Percentiles rank a stretch among this genome's conserved stretches.
phyloP scores from a whole-genome alignment of 2,888 invertebrate genomes.

The Exocentrus adspersus region DNA sequence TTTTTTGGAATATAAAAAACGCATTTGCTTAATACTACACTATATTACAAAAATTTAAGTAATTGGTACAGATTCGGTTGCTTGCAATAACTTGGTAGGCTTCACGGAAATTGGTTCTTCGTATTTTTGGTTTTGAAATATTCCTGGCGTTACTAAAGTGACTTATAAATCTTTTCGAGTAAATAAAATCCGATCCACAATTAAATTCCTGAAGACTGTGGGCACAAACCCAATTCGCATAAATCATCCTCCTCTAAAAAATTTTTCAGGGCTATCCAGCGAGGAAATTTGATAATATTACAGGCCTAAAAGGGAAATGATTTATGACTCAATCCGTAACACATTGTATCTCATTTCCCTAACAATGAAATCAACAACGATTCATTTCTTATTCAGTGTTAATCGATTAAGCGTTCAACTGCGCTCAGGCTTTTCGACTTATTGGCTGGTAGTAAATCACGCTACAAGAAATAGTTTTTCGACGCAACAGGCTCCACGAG shows the following conservation, averaged over 20 bases:
- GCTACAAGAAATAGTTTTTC: slow-evolving; percentile 55
- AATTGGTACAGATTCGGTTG: too few relatives aligned
- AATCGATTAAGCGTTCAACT: slow-evolving; percentile 56
- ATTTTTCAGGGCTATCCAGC: slow-evolving; percentile 20
- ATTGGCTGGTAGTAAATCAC: slow-evolving; percentile 56
- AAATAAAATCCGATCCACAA: background rate
- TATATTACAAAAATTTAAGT: too few relatives aligned
- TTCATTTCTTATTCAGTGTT: slow-evolving; percentile 55
- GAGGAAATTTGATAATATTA: slow-evolving; percentile 18
- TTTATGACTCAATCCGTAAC: slow-evolving; percentile 23
- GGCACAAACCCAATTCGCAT: slow-evolving; percentile 7
- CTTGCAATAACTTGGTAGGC: too few relatives aligned
- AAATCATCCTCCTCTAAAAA: slow-evolving; percentile 19
- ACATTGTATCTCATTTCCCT: slow-evolving; percentile 45
- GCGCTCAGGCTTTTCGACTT: slow-evolving; percentile 49
- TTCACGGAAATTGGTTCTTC: too few relatives aligned
- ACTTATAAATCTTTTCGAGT: background rate
- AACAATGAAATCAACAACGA: slow-evolving; percentile 45
- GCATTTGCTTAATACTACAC: too few relatives aligned
- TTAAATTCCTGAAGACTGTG: slow-evolving; percentile 1
- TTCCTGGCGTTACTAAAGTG: too few relatives aligned
- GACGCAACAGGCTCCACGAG: slow-evolving; percentile 50
- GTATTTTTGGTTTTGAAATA: too few relatives aligned
- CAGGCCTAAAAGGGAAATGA: slow-evolving; percentile 27
- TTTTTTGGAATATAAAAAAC: too few relatives aligned